Evolutionary conservation across 1,140 invertebrate genomes (phyloP).

Genomic region (Atta colombica): DNA sequence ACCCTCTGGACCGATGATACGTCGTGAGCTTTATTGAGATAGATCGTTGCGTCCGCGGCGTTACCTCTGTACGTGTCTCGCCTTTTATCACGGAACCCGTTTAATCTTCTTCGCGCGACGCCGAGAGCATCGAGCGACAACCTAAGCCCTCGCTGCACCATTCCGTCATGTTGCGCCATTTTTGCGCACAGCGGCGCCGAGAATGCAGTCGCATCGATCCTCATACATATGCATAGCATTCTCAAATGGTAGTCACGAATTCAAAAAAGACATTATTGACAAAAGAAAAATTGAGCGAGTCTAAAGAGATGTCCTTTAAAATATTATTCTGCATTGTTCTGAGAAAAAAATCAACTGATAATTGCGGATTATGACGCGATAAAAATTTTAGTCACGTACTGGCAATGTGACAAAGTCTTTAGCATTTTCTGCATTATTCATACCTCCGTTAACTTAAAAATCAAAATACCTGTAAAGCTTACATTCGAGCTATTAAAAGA

Average conservation of each 20-base stretch:
- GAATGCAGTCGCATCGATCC: conserved; percentile 16
- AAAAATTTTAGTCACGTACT: neutral
- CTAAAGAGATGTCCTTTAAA: neutral
- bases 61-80: conserved; percentile 58
- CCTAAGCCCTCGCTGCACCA: neutral
- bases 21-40: conserved; percentile 60
- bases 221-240: conserved; percentile 21
- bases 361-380: neutral
- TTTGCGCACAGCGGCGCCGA: conserved; percentile 6
- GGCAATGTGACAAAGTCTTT: neutral
- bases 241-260: neutral
- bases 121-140: neutral
- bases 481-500: neutral
- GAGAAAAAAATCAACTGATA: neutral
- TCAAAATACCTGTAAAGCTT: neutral
- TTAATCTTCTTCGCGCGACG: conserved; percentile 62
- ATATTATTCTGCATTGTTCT: too few species aligned
- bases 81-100: conserved; percentile 47
- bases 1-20: conserved; percentile 48
- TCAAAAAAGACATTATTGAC: neutral
- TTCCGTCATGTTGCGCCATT: conserved; percentile 38
- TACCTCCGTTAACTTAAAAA: neutral
- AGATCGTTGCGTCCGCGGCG: conserved; percentile 48
- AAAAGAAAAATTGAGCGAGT: neutral
- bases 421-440: neutral